These are phyloP conservation scores for Lutraria rhynchaena DNA, from an alignment of 1,140 invertebrate genomes.

Conservation along the genomic window DNA sequence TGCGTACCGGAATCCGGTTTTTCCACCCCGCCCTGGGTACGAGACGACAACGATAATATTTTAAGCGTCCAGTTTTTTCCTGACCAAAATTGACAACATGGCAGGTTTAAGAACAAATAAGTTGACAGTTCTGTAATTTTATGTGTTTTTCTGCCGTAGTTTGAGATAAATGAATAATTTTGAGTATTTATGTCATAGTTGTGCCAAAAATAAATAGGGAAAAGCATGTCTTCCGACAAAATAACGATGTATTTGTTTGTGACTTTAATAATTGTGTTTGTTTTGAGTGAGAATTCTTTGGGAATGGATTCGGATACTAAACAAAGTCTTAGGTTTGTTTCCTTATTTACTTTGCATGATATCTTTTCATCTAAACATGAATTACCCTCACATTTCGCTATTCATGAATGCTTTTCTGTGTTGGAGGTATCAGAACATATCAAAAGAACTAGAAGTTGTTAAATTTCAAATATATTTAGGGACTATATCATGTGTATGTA, in stretches of 20 bases:
- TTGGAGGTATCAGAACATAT: neutral
- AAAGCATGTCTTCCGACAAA: constrained; percentile 15
- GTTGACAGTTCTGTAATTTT: neutral
- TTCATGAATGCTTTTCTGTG: neutral
- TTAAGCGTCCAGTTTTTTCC: too few species aligned
- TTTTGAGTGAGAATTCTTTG: constrained; percentile 20
- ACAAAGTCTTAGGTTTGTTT: constrained; percentile 15
- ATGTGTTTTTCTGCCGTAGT: neutral
- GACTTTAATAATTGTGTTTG: neutral
- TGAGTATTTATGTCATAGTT: neutral
- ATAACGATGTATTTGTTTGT: neutral
- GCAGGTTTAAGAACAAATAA: neutral
- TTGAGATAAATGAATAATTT: neutral
- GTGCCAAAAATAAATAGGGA: neutral
- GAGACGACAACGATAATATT: too few species aligned
- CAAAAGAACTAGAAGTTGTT: neutral
- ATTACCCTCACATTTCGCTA: neutral
- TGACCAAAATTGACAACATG: constrained; percentile 29
- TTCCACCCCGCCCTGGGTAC: too few species aligned
- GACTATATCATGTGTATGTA: neutral
- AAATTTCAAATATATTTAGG: neutral
- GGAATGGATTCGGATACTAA: constrained; percentile 36
- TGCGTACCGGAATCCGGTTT: too few species aligned
- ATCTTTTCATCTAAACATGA: neutral
- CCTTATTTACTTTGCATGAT: neutral